These are phyloP conservation scores for Hemicentrotus pulcherrimus DNA, from an alignment of 35 echinoderm and acorn worm species.

Conservation along the genomic window DNA sequence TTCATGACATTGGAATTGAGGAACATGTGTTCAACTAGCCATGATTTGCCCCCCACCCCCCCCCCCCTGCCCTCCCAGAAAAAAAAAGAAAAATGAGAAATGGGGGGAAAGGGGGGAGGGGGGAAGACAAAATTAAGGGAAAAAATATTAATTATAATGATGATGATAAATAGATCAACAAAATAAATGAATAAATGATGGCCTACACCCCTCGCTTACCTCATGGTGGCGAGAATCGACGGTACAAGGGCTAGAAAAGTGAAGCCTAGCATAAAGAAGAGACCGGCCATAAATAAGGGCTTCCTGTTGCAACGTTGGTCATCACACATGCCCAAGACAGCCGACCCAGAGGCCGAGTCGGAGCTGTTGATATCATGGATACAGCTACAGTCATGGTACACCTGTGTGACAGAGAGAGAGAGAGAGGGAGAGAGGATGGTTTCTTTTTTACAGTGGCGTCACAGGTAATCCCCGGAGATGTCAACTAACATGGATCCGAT, in stretches of 20 bases:
- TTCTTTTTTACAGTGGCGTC: no score
- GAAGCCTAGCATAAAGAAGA: slow-evolving; percentile 63
- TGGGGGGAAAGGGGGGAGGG: background rate
- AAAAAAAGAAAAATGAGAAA: no score
- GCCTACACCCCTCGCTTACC: slow-evolving; percentile 22
- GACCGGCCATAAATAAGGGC: slow-evolving; percentile 37
- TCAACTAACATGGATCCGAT: no score
- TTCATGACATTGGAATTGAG: no score
- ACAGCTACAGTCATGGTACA: slow-evolving; percentile 62
- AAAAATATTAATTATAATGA: no score
- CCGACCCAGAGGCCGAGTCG: background rate
- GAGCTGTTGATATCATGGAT: slow-evolving; percentile 22
- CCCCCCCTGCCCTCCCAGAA: no score
- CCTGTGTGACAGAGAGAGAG: background rate
- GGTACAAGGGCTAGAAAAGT: slow-evolving; percentile 77
- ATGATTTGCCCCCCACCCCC: background rate
- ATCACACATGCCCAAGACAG: slow-evolving; percentile 59
- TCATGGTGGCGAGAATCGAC: slow-evolving; percentile 68
- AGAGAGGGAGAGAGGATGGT: no score
- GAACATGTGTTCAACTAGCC: background rate
- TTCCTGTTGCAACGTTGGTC: slow-evolving; percentile 47
- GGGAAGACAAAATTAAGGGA: no score
- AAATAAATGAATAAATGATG: background rate
- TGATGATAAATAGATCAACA: no score
- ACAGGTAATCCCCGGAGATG: no score